phyloP scores from a whole-genome alignment of 2,888 invertebrate genomes.

The Bellardia bayeri region DNA sequence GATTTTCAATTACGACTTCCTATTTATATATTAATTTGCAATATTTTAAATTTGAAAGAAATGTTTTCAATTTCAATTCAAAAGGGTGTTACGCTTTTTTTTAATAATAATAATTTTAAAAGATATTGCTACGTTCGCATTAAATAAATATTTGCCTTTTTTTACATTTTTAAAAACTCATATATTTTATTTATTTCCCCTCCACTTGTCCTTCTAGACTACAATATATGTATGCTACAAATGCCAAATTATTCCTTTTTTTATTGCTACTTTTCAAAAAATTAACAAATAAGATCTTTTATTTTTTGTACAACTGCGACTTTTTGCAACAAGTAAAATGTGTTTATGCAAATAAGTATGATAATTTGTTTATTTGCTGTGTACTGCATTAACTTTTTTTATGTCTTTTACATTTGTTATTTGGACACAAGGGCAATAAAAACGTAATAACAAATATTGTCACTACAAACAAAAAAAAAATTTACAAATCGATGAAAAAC shows the following conservation, averaged over 20 bases:
- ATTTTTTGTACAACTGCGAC: background rate
- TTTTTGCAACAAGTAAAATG: constrained; percentile 45
- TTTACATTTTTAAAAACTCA: too few species aligned
- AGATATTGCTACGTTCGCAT: too few species aligned
- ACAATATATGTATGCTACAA: too few species aligned
- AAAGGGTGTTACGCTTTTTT: too few species aligned
- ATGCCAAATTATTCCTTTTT: background rate
- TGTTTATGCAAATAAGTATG: constrained; percentile 65
- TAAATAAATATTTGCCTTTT: too few species aligned
- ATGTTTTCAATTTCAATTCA: too few species aligned
- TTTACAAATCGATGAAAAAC: constrained; percentile 43
- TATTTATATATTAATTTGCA: too few species aligned
- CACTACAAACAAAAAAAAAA: background rate
- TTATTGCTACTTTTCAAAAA: background rate
- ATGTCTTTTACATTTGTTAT: constrained; percentile 57
- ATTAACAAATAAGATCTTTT: background rate
- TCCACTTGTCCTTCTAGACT: too few species aligned
- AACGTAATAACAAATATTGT: constrained; percentile 12
- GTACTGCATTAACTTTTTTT: constrained; percentile 61
- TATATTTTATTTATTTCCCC: too few species aligned
- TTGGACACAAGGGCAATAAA: constrained; percentile 29
- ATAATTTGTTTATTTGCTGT: constrained; percentile 70
- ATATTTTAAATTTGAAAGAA: too few species aligned
- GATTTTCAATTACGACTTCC: too few species aligned
- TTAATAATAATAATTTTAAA: too few species aligned